These are phyloP conservation scores for Pollenia angustigena DNA, from an alignment of 2,888 invertebrate genomes.

Conservation along the genomic window DNA sequence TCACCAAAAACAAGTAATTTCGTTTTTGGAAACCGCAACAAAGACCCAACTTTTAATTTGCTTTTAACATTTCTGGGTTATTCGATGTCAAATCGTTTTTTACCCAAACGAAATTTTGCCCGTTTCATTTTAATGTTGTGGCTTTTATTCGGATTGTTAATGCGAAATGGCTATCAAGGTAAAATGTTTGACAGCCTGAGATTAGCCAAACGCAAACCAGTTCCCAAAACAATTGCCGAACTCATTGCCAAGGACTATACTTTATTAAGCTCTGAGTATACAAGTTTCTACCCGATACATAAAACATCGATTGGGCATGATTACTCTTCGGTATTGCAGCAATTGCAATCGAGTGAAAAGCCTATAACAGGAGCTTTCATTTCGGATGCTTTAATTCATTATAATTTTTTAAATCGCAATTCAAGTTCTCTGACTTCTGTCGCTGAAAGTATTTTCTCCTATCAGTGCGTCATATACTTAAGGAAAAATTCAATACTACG, in stretches of 20 bases:
- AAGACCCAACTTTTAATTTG: conserved; percentile 75
- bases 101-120: conserved; percentile 76
- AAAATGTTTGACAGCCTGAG: conserved; percentile 80
- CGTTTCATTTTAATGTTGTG: conserved; percentile 78
- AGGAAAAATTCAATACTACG: conserved; percentile 77
- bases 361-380: conserved; percentile 74
- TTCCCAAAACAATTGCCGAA: conserved; percentile 75
- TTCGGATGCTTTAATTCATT: conserved; percentile 75
- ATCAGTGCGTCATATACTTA: conserved; percentile 78
- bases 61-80: conserved; percentile 76
- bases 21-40: conserved; percentile 70
- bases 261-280: conserved; percentile 70
- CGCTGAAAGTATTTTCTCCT: conserved; percentile 76
- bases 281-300: conserved; percentile 77
- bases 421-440: conserved; percentile 76
- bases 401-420: conserved; percentile 74
- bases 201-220: conserved; percentile 65
- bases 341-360: conserved; percentile 48
- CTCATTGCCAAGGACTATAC: conserved; percentile 76
- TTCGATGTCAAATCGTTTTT: conserved; percentile 69
- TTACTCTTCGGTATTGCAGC: conserved; percentile 57
- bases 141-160: conserved; percentile 77
- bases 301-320: conserved; percentile 71
- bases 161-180: conserved; percentile 81
- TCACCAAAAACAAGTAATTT: conserved; percentile 50